Base-by-base conservation (phyloP, 2,888 invertebrate species). In the Maniola hyperantus region DNA sequence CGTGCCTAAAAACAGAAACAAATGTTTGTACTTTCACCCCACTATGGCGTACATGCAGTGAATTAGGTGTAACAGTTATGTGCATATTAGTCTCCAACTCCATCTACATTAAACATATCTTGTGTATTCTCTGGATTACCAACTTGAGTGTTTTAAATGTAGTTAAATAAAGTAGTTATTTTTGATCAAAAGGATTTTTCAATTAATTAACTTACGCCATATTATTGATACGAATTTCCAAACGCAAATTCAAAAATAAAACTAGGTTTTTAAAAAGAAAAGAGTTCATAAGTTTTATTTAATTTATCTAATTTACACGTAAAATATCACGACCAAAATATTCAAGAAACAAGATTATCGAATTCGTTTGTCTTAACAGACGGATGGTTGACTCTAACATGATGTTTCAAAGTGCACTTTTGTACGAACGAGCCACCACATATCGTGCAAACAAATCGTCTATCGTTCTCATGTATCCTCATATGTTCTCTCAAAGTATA, bases 1-100 rank as follows among this genome's bases (percentile, higher is more conserved):
- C 80, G 74, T 71, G 78, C 91, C 91, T 91, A 91, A 88, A 91
- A 90, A 89, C 81, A 88, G 80, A 88, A 80, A 88, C 68, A 79
- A 73, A 78, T 70, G 71, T 75, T 72, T 76, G 75, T 73, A 79
- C 72, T 75, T 73, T 70, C 64, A 58, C 70, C 71, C 73, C 71
- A 68, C 68, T 67, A 73, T 71, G 69, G 72, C 71, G 70, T 66
- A 72, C 72, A 76, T 76, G 75, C 74, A 73, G 68, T 69, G 69
- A 70, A 64, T 70, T 64, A 71, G 62, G 62, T 70, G 57, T 66
- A 63, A 68, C 51, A 66, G 57, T 71, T 69, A 63, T 51, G 74
- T 76, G 76, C 75, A 69, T 33, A 64, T 67, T 57, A 64, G 64
- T 36, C 26, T 55, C 64, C 66, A 65, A 48, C 59, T 66, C 70